Evolutionary conservation across 1,140 invertebrate species (phyloP).

Genomic region (Heliconius nattereri): DNA sequence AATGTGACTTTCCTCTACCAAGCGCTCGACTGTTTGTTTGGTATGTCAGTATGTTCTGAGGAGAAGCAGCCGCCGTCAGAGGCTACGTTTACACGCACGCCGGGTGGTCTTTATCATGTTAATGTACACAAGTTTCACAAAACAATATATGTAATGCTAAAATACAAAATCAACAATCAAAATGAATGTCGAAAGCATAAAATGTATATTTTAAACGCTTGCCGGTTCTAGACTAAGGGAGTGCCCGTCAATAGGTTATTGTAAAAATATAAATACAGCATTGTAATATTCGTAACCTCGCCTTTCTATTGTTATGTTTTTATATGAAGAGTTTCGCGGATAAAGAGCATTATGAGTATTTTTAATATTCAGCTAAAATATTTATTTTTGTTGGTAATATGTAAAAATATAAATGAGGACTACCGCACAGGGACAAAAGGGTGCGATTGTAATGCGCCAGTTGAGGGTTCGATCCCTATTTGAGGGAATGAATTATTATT

Average conservation of each 20-base stretch:
- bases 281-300: conserved; percentile 15
- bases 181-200: conserved; percentile 44
- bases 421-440: too few species aligned
- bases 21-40: conserved; percentile 56
- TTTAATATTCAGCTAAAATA: background rate
- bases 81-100: conserved; percentile 45
- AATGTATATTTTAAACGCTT: conserved; percentile 37
- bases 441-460: background rate
- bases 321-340: background rate
- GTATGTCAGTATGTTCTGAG: conserved; percentile 65
- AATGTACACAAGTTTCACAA: conserved; percentile 73
- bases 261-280: conserved; percentile 7
- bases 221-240: conserved; percentile 27
- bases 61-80: conserved; percentile 67
- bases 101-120: conserved; percentile 80
- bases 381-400: too few species aligned
- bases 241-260: conserved; percentile 23
- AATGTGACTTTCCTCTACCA: conserved; percentile 61
- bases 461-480: background rate
- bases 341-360: background rate
- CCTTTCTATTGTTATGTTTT: conserved; percentile 4
- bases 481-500: background rate
- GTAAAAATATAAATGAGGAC: background rate
- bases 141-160: conserved; percentile 70
- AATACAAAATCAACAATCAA: conserved; percentile 72